A percentile compares a stretch with the other conserved stretches of the same genome.
Conservation (phyloP, 2,888 invertebrate species). For the Caenorhabditis angaria region DNA sequence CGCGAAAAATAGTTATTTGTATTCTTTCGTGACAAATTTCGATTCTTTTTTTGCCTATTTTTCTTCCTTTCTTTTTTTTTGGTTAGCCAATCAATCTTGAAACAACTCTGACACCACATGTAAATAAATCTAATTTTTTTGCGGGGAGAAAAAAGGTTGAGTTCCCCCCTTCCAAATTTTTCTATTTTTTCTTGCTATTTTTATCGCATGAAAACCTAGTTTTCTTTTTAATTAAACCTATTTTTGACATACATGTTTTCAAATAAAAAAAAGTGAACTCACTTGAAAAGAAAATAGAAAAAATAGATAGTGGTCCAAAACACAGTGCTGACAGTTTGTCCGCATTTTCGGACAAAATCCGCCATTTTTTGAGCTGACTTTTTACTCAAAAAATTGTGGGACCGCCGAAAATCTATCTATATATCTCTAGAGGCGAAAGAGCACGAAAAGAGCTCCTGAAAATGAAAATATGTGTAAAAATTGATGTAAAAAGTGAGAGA, state of each 20-base stretch:
- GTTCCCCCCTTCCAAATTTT: not conserved
- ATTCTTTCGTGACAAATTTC: too few relatives aligned
- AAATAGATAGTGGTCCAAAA: slow-evolving; percentile 56
- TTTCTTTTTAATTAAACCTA: not conserved
- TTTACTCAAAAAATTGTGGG: too few relatives aligned
- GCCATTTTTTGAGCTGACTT: too few relatives aligned
- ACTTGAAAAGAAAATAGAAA: slow-evolving; percentile 57
- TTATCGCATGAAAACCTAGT: not conserved
- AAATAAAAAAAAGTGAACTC: slow-evolving; percentile 17
- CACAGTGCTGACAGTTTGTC: slow-evolving; percentile 23
- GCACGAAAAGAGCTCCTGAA: too few relatives aligned
- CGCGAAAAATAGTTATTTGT: too few relatives aligned
- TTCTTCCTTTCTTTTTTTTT: too few relatives aligned
- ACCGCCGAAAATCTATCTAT: not conserved
- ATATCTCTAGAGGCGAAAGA: not conserved
- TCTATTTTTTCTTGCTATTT: not conserved
- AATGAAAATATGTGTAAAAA: too few relatives aligned
- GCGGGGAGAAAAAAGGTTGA: not conserved
- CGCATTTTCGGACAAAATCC: not conserved
- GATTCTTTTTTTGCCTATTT: too few relatives aligned
- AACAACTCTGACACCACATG: slow-evolving; percentile 4
- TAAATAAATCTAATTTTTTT: slow-evolving; percentile 3
- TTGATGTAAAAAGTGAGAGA: too few relatives aligned
- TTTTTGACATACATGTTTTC: not conserved
- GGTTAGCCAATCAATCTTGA: not conserved